A percentile compares a stretch with the other conserved stretches of the same genome.
phyloP scores from a whole-genome alignment of 2,888 invertebrate species.

The Melangyna quadrimaculata region DNA sequence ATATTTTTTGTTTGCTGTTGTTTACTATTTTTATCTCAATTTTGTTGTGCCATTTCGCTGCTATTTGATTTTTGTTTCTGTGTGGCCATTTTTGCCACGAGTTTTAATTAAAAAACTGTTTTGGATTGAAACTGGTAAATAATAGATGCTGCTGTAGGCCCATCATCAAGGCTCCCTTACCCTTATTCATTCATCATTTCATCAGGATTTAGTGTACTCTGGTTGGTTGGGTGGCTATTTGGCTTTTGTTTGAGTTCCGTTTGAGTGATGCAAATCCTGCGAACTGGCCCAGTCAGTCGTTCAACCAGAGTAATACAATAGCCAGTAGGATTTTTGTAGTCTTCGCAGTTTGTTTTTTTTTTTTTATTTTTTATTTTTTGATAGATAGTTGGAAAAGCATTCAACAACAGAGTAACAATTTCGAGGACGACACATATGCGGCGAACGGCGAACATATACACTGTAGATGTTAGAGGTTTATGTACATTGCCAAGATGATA shows the following conservation, averaged over 20 bases:
- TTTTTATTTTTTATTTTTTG: neutral
- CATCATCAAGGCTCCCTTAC: constrained; percentile 27
- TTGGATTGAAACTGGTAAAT: constrained; percentile 69
- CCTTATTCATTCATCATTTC: constrained; percentile 9
- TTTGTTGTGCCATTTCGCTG: constrained; percentile 43
- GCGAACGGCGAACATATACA: too few relatives aligned
- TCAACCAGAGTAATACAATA: constrained; percentile 48
- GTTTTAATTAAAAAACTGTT: constrained; percentile 71
- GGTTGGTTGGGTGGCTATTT: constrained; percentile 33
- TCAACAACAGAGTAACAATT: constrained; percentile 21
- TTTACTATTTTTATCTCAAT: constrained; percentile 15
- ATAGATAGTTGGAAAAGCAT: constrained; percentile 15
- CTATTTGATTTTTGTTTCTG: constrained; percentile 64
- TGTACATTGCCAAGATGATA: constrained; percentile 57
- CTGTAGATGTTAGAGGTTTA: too few relatives aligned
- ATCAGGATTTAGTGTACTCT: constrained; percentile 27
- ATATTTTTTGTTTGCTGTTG: constrained; percentile 15
- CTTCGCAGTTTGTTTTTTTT: neutral
- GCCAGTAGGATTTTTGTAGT: constrained; percentile 27
- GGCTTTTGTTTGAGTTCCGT: constrained; percentile 59
- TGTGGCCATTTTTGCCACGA: constrained; percentile 58
- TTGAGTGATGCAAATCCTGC: constrained; percentile 69
- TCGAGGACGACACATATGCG: constrained; percentile 52
- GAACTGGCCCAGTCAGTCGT: constrained; percentile 44
- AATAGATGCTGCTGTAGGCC: constrained; percentile 45